A percentile compares a stretch with the other conserved stretches of the same genome.
Evolutionary conservation across 2,797 vertebrate genomes (phyloP).

Genomic region (Pagetopsis macropterus): DNA sequence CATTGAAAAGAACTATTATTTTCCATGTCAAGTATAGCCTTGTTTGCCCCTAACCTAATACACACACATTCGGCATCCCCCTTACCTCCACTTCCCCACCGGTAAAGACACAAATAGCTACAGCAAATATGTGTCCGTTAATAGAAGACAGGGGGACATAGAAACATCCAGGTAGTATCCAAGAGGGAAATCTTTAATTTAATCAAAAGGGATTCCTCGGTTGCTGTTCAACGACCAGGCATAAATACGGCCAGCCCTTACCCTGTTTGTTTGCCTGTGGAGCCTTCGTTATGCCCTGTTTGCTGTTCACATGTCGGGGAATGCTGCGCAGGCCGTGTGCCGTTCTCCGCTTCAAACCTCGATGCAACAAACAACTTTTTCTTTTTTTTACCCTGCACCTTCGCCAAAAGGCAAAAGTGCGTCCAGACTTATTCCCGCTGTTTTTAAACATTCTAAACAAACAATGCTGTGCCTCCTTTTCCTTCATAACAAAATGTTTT

Average conservation of each 20-base stretch:
- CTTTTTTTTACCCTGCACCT: conserved; percentile 46
- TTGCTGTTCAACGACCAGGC: conserved; percentile 62
- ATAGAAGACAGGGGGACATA: conserved; percentile 73
- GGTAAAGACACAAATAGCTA: conserved; percentile 75
- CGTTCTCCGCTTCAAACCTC: conserved; percentile 77
- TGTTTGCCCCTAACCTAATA: conserved; percentile 78
- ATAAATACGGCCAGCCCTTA: conserved; percentile 61
- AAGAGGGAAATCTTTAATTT: conserved; percentile 69
- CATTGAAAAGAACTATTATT: conserved; percentile 57
- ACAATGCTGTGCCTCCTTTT: conserved; percentile 57
- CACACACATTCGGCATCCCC: conserved; percentile 53
- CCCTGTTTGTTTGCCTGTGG: conserved; percentile 81
- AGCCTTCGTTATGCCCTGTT: conserved; percentile 76
- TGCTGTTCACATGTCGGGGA: conserved; percentile 85
- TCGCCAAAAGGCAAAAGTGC: conserved; percentile 67
- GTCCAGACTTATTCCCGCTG: conserved; percentile 64
- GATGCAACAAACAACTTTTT: conserved; percentile 76
- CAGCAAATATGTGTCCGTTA: conserved; percentile 77
- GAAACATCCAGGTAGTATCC: conserved; percentile 61
- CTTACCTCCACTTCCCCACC: conserved; percentile 57
- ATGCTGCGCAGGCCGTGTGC: conserved; percentile 77
- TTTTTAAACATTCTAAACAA: conserved; percentile 74
- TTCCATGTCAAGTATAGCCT: conserved; percentile 72
- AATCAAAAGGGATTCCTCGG: conserved; percentile 79
- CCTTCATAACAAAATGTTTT: conserved; percentile 77